These are phyloP conservation scores for Leptopilina boulardi DNA, from an alignment of 1,140 invertebrate genomes.

Conservation along the genomic window DNA sequence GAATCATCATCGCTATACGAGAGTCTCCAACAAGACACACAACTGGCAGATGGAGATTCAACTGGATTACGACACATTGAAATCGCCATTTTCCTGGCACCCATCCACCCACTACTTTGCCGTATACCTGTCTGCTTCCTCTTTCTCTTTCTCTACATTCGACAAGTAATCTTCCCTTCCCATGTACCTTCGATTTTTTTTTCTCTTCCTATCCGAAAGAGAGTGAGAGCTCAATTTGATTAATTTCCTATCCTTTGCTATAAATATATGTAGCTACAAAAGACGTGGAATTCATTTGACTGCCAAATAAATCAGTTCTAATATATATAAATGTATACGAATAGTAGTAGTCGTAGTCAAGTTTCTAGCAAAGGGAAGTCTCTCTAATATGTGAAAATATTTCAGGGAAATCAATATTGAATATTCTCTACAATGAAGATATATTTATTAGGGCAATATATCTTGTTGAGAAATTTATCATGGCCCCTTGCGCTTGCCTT, in stretches of 20 bases:
- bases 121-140: conserved; percentile 10
- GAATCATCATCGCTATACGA: conserved; percentile 54
- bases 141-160: not conserved
- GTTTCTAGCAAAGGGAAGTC: not conserved
- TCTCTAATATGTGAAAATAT: conserved; percentile 18
- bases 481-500: not conserved
- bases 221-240: not conserved
- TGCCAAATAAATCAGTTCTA: conserved; percentile 28
- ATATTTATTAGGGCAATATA: conserved; percentile 18
- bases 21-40: conserved; percentile 41
- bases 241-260: conserved; percentile 30
- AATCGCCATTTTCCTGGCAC: conserved; percentile 52
- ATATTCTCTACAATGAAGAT: conserved; percentile 15
- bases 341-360: not conserved
- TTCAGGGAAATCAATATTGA: not conserved
- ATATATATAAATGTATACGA: not conserved
- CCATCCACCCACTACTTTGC: conserved; percentile 47
- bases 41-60: conserved; percentile 53
- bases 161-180: not conserved
- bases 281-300: conserved; percentile 13
- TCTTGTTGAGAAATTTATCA: conserved; percentile 5
- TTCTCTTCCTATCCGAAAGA: not conserved
- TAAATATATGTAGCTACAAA: too few species aligned
- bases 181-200: not conserved
- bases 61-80: conserved; percentile 55